Conservation (phyloP, 2,113 vertebrate species). For the Alligator sinensis region DNA sequence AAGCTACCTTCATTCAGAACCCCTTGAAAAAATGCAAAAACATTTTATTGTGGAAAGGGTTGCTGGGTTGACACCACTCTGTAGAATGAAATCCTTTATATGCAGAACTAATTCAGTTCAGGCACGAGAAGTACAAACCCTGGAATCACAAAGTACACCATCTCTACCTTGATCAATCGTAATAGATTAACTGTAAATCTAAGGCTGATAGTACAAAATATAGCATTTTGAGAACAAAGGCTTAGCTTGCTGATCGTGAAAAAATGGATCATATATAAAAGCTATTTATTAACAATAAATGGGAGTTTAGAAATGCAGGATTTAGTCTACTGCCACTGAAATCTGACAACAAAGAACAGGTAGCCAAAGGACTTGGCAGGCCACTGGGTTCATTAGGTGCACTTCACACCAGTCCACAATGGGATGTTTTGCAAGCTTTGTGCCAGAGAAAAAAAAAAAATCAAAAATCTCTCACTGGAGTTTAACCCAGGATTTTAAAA, state of each 20-base stretch:
- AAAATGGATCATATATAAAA: neutral
- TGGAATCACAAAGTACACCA: neutral
- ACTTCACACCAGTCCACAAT: neutral
- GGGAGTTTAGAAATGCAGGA: neutral
- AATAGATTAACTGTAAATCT: neutral
- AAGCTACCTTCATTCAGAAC: too few relatives aligned
- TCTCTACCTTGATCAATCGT: neutral
- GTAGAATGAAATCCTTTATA: neutral
- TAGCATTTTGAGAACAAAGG: neutral
- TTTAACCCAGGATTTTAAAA: neutral
- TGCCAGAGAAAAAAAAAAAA: neutral
- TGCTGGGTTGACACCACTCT: neutral
- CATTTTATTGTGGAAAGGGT: neutral
- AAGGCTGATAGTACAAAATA: neutral
- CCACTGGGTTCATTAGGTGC: neutral
- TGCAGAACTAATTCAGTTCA: neutral
- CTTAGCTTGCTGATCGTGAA: neutral
- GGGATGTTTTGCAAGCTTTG: neutral
- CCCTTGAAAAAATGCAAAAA: neutral
- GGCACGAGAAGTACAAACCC: neutral
- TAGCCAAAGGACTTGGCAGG: neutral
- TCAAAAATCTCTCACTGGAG: neutral
- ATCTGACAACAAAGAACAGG: fast-evolving
- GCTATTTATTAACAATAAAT: neutral
- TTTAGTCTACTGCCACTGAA: neutral